Base-by-base conservation (phyloP, 1,140 invertebrate species). In the Apis cerana region DNA sequence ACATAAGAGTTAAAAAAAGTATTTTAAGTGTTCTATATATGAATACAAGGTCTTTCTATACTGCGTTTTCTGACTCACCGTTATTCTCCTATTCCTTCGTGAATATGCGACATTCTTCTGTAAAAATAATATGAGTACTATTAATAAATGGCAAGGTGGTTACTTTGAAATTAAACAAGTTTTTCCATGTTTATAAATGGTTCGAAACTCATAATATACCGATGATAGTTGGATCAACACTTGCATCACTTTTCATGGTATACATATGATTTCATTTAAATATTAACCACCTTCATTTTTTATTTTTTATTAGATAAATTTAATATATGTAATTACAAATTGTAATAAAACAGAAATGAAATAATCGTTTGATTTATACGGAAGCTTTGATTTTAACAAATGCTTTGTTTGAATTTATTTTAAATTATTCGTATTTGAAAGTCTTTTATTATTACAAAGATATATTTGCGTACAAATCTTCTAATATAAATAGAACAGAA, bases 141-240 rank as follows among this genome's bases (percentile, higher is more conserved):
- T 88, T 82, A 87, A 85, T 85, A 85, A 88, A 85, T 79, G 76
- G 62, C 61, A 71, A 86, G 58, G 61, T 85, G 65, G 56, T 88
- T 85, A 75, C 80, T 85, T 88, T 78, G 68, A 50, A 85, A 64
- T 85, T 88, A 75, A 84, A 64, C 75, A 88, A 88, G 68, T 85
- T 88, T 88, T 88, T 88, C 80, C 83, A 88, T 82, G 65, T 88
- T 88, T 88, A 88, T 85, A 88, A 75, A 52, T 56, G 61, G 84
- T 88, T 88, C 84, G 80, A 59, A 62, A 80, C 78, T 68, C 75
- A 58, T 75, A 69, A 88, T 74, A 88, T 88, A 85, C 88, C 83
- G 68, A 75, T 62, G 76, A 75, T 54, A 64, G 23, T 64, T 64
- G 85, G 59, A 67, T 70, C 59, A 75, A 88, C 65, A 85, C 52